A percentile compares a stretch with the other conserved stretches of the same genome.
These are phyloP conservation scores for Poeciliopsis occidentalis DNA, from an alignment of 2,113 vertebrate species.

Conservation along the genomic window DNA sequence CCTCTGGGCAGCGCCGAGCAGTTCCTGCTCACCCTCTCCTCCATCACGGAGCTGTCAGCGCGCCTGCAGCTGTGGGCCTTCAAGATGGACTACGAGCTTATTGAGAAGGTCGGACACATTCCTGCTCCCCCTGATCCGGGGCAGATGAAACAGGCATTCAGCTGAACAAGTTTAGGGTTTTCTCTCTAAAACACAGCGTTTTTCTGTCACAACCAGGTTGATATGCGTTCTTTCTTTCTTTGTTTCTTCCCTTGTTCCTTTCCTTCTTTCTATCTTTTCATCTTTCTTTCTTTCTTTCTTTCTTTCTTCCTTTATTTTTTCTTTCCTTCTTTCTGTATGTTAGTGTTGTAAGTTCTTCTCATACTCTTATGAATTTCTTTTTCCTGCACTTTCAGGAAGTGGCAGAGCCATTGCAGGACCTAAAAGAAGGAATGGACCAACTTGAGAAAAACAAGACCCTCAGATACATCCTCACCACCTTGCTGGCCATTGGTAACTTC, in stretches of 20 bases:
- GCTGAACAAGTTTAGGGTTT: background rate
- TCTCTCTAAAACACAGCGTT: too few species aligned
- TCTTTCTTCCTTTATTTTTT: too few species aligned
- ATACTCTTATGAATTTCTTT: background rate
- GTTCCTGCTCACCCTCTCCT: slow-evolving; percentile 95
- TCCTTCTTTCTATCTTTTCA: too few species aligned
- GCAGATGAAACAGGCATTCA: slow-evolving; percentile 2
- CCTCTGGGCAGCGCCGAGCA: slow-evolving; percentile 94
- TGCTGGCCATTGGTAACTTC: slow-evolving; percentile 96
- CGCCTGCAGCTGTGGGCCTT: slow-evolving; percentile 98
- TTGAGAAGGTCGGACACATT: slow-evolving; percentile 88
- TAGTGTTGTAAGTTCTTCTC: background rate
- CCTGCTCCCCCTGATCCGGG: slow-evolving; percentile 20
- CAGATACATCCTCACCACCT: slow-evolving; percentile 91
- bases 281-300: too few species aligned
- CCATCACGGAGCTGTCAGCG: slow-evolving; percentile 93
- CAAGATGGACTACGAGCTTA: slow-evolving; percentile 96
- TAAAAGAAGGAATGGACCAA: slow-evolving; percentile 99
- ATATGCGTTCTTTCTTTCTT: too few species aligned
- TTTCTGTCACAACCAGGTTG: too few species aligned
- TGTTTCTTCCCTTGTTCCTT: too few species aligned
- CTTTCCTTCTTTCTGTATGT: background rate
- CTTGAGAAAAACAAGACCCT: slow-evolving; percentile 96
- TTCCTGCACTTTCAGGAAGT: slow-evolving; percentile 84
- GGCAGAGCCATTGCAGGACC: slow-evolving; percentile 94